Base-by-base conservation (phyloP, 2,888 invertebrate species). In the Cheilosia scutellata region DNA sequence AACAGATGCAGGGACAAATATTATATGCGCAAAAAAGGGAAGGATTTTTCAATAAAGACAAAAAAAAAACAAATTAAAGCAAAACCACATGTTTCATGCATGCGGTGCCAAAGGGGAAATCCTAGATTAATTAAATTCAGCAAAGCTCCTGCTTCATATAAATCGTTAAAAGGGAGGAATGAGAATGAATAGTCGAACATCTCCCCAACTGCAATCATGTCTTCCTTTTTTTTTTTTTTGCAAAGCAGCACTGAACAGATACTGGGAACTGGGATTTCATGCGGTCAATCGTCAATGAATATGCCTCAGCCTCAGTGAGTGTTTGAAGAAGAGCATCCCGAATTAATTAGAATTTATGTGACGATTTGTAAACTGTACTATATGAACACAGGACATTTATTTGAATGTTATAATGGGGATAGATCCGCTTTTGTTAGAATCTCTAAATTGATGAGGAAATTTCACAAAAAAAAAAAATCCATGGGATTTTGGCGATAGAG, bases 51-150 rank as follows among this genome's bases (percentile, higher is more conserved):
- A 55, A 44, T 37, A 58, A n/a, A 40, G 29, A 27, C 29, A 25
- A 44, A 20, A 33, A 13, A 33, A 33, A 33, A 57, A 16, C 0
- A 58, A 27, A 27, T 40, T 20, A 7, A 60, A 51, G 42, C 37
- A 53, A n/a, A 63, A 65, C 65, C 58, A 16, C 68, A 66, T 60
- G 53, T 68, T 33, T 55, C 77, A 62, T 44, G 31, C 60, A 49
- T 63, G 62, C 33, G 44, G 20, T 4, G 25, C 29, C 13, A 13
- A 53, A 57, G 44, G 60, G 44, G 49, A 70, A 60, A 62, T 62
- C 60, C 77, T 62, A 62, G 68, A 65, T 78, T 78, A 71, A 78
- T 78, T 71, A 71, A 78, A 78, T 78, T 57, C 71, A 58, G 44
- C 29, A 77, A 60, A 68, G 55, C 37, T 55, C 62, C 53, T 25